Evolutionary conservation across 2,797 vertebrate species (phyloP), one percentile per base, ranked within the genome.

Genomic region (Acrossocheilus fasciatus): DNA sequence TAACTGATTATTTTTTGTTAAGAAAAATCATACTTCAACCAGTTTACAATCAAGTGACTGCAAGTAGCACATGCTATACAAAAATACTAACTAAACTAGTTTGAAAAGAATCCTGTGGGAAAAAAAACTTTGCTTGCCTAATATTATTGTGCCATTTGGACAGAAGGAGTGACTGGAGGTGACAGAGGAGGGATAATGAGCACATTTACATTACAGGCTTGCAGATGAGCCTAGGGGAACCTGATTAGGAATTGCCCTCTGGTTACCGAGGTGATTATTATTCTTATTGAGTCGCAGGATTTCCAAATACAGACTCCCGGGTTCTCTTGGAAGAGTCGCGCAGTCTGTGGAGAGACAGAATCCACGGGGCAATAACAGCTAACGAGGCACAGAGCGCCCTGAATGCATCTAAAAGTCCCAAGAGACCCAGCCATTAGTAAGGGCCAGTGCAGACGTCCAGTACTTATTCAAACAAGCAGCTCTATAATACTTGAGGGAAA

Each of bases 261-360:
- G 90, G 91, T 89, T 90, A 90, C 78, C 69, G 78, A 82, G 88
- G 72, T 64, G 78, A 91, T 91, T 91, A 91, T 91, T 86, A 90
- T 91, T 80, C 77, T 75, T 76, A 86, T 77, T 82, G 88, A 89
- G 83, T 82, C 15, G 76, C 81, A 84, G 83, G 86, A 87, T 87
- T 88, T 88, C 59, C 82, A 87, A 84, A 84, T 62, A 9, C 72
- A 81, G 59, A 81, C 64, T 87, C 74, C 81, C 17, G 72, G 70
- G 78, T 84, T 59, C 4, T 57, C 64, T 57, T 59, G 82, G 82
- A 88, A 66, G 57, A 81, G 69, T 45, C 10, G 20, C 50, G 70
- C 45, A 14, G 50, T 81, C 70, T 78, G 79, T 50, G 15, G 62
- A 77, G 30, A 73, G 73, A 75, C 36, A n/a, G 4, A 62, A 68